A percentile compares a stretch with the other conserved stretches of the same genome.
Evolutionary conservation across 2,888 invertebrate genomes (phyloP).

Genomic region (Callinectes sapidus): DNA sequence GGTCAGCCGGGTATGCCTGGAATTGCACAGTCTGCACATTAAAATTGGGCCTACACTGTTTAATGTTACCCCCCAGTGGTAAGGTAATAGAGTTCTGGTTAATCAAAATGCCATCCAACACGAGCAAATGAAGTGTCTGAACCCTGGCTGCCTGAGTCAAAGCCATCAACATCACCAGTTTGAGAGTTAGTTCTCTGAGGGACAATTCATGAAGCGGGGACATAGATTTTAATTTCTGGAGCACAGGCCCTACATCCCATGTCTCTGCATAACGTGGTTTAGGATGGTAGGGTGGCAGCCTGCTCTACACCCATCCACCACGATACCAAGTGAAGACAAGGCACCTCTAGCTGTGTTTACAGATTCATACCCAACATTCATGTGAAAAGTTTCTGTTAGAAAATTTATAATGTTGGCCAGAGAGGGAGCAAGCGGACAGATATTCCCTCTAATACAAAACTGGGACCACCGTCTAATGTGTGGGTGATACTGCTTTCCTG

Average conservation of each 20-base stretch:
- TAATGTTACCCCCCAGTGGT: no score
- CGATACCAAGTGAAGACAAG: background rate
- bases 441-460: constrained; percentile 2
- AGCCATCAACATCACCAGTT: constrained; percentile 20
- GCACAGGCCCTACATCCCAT: background rate
- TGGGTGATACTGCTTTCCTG: background rate
- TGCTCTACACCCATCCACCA: background rate
- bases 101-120: no score
- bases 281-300: background rate
- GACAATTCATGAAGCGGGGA: background rate
- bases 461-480: background rate
- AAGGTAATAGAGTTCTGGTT: no score
- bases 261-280: background rate
- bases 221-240: background rate
- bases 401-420: constrained; percentile 13
- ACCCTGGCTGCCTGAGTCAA: constrained; percentile 1
- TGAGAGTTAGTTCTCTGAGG: background rate
- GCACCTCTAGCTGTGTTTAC: no score
- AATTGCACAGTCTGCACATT: no score
- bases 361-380: constrained; percentile 27
- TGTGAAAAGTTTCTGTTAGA: constrained; percentile 35
- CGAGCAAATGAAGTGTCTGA: no score
- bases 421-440: background rate
- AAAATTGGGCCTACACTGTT: no score
- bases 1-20: no score